phyloP scores from a whole-genome alignment of 1,140 invertebrate genomes.

The Ditylenchus dipsaci region DNA sequence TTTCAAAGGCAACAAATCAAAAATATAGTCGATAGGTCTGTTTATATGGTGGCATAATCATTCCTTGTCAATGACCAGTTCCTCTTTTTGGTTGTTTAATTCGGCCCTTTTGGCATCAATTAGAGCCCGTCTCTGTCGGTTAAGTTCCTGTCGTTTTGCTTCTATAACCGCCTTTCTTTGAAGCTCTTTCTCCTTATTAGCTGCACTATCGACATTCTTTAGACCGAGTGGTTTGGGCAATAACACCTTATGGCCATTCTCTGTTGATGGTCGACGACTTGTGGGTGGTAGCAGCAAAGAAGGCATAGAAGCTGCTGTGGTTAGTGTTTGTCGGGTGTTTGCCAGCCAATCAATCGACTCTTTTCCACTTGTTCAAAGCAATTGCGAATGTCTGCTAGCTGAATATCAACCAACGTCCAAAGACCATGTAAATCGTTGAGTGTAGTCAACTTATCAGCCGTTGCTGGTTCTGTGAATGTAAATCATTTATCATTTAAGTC shows the following conservation, averaged over 20 bases:
- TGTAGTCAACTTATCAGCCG: constrained; percentile 14
- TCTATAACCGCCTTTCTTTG: constrained; percentile 1
- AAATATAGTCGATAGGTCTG: too few relatives aligned
- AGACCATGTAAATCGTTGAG: constrained; percentile 26
- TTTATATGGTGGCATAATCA: neutral
- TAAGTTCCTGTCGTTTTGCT: neutral
- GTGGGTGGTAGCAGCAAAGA: neutral
- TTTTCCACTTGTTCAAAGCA: constrained; percentile 23
- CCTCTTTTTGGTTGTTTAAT: neutral
- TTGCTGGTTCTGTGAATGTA: constrained; percentile 15
- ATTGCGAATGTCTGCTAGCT: constrained; percentile 22
- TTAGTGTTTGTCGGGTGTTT: neutral
- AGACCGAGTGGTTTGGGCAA: neutral
- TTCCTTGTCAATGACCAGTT: neutral
- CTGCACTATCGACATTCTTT: neutral
- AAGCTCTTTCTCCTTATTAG: neutral
- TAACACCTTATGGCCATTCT: neutral
- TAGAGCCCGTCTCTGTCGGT: neutral
- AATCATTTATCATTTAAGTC: neutral
- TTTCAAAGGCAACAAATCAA: too few relatives aligned
- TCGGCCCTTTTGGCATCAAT: constrained; percentile 6
- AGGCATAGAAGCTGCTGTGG: neutral
- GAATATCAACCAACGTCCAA: constrained; percentile 23
- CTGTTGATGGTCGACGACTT: neutral
- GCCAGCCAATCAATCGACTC: constrained; percentile 13